phyloP scores from a whole-genome alignment of 1,140 invertebrate species.

The Aphelenchoides fujianensis region DNA sequence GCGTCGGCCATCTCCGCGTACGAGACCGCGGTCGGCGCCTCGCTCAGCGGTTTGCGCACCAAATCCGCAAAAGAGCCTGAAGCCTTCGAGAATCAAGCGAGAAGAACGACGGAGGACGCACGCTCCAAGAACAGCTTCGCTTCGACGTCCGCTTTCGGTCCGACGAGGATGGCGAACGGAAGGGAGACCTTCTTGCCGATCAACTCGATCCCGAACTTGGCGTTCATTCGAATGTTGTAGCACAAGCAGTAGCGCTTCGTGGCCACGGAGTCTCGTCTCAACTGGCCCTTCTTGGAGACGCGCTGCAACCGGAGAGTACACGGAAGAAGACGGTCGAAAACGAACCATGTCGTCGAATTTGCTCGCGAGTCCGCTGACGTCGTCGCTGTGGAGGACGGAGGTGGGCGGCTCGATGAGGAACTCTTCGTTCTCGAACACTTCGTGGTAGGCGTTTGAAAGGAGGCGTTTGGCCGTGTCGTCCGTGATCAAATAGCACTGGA shows the following conservation, averaged over 20 bases:
- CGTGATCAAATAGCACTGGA: conserved; percentile 59
- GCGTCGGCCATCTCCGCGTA: conserved; percentile 57
- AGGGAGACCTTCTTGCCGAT: conserved; percentile 61
- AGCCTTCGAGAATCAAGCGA: conserved; percentile 20
- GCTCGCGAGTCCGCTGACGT: conserved; percentile 39
- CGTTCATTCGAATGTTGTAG: conserved; percentile 48
- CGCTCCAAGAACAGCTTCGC: conserved; percentile 61
- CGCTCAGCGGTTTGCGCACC: conserved; percentile 52
- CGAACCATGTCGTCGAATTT: conserved; percentile 61
- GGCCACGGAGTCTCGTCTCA: conserved; percentile 55
- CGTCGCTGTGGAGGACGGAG: conserved; percentile 47
- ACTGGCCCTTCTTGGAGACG: conserved; percentile 59
- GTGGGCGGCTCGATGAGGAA: conserved; percentile 56
- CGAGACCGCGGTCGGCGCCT: conserved; percentile 47
- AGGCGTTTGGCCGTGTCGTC: conserved; percentile 60
- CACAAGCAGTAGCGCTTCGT: conserved; percentile 60
- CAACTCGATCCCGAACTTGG: conserved; percentile 57
- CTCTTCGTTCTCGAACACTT: conserved; percentile 59
- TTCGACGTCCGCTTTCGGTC: conserved; percentile 60
- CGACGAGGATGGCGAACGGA: conserved; percentile 60
- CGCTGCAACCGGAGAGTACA: conserved; percentile 55
- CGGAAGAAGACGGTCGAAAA: background rate
- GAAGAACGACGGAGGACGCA: conserved; percentile 59
- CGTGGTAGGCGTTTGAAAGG: conserved; percentile 57
- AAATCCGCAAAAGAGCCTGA: conserved; percentile 13